Base-by-base conservation (phyloP, 1,140 invertebrate genomes). In the Neodiprion pinetum region DNA sequence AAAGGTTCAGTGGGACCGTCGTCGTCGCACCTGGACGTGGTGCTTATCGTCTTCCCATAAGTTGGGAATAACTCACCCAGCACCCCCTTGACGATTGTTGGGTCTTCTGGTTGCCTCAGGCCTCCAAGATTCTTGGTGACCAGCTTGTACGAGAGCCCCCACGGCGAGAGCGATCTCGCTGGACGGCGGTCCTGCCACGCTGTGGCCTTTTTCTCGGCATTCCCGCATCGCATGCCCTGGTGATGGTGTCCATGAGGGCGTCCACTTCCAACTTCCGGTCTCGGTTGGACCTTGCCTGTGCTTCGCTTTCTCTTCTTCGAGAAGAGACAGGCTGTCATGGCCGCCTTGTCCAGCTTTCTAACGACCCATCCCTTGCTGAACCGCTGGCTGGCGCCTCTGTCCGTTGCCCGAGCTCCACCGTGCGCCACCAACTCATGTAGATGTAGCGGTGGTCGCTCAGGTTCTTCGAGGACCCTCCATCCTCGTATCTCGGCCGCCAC, bases 71-170 rank as follows among this genome's bases (percentile, higher is more conserved):
- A 61, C 10, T 61, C n/a, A 11, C 10, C 53, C 10, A 61, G 10
- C 10, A 61, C n/a, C n/a, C 53, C n/a, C 53, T 61, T 61, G 53
- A 61, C 10, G 10, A 11, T n/a, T 61, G 10, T n/a, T 1, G 53
- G 53, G 53, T 61, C 53, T 11, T 61, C n/a, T 11, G 53, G n/a
- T 11, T n/a, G 10, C n/a, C 10, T 11, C n/a, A 11, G 53, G 10
- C n/a, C 53, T 8, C n/a, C n/a, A n/a, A 80, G n/a, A n/a, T 49
- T 70, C 17, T 14, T 11, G 21, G 73, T 76, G 49, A 76, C 75
- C 48, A 68, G 69, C 48, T 74, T 76, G 17, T 76, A 76, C 68
- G 68, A 40, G 53, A 67, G 73, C 8, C 72, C 72, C 72, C 75
- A 76, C 11, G 68, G 72, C 65, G 72, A 70, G 1, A 68, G 47